phyloP scores from a whole-genome alignment of 2,888 invertebrate species.

The Lamproptera curius region DNA sequence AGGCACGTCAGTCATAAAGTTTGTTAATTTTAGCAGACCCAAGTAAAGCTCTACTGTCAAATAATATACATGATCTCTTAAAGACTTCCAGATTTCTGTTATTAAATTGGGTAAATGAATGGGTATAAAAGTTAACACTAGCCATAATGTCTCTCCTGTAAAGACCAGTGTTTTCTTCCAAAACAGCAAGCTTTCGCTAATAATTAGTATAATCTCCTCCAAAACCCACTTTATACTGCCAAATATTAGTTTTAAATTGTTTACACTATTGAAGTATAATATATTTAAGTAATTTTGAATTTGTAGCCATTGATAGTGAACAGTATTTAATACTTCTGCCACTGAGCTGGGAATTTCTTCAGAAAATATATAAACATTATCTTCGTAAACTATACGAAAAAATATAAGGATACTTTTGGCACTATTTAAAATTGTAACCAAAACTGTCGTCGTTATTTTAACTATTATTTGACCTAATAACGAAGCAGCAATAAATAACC shows the following conservation, averaged over 20 bases:
- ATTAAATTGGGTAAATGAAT: constrained; percentile 56
- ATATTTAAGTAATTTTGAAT: constrained; percentile 37
- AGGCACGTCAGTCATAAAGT: constrained; percentile 69
- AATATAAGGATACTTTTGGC: constrained; percentile 42
- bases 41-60: constrained; percentile 48
- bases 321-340: constrained; percentile 23
- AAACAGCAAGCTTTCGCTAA: constrained; percentile 45
- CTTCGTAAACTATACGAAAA: constrained; percentile 65
- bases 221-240: constrained; percentile 36
- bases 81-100: constrained; percentile 36
- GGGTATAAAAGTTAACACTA: constrained; percentile 62
- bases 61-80: constrained; percentile 35
- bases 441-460: constrained; percentile 39
- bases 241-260: constrained; percentile 33
- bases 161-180: constrained; percentile 50
- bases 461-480: constrained; percentile 59
- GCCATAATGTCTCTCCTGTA: constrained; percentile 59
- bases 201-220: constrained; percentile 35
- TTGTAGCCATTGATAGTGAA: constrained; percentile 23
- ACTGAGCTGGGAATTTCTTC: constrained; percentile 53
- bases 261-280: constrained; percentile 32
- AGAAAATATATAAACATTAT: constrained; percentile 55
- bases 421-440: constrained; percentile 35
- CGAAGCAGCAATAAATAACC: constrained; percentile 47
- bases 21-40: constrained; percentile 55